Conservation (phyloP, 2,797 vertebrate genomes). For the Epinephelus coioides region DNA sequence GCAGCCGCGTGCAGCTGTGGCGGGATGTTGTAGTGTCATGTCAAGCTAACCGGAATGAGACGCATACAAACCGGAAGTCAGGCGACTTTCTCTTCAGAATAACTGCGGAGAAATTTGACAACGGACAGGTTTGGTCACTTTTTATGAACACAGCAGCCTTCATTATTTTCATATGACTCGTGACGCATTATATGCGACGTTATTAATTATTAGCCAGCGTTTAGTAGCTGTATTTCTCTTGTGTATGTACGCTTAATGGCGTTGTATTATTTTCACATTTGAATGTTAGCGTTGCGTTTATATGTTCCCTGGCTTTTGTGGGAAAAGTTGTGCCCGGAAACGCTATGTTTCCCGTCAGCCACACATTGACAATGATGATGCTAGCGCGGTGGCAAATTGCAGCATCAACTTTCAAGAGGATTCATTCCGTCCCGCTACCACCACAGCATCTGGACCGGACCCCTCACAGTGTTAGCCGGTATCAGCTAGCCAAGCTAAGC, state of each 20-base stretch:
- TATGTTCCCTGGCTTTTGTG: not conserved
- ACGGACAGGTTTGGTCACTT: not conserved
- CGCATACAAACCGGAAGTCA: not conserved
- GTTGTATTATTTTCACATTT: not conserved
- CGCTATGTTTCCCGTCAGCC: not conserved
- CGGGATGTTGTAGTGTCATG: conserved; percentile 5
- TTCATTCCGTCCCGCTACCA: conserved; percentile 14
- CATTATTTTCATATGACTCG: not conserved
- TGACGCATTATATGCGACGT: not conserved
- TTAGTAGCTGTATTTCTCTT: too few species aligned
- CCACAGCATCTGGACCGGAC: conserved; percentile 41
- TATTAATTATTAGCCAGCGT: too few species aligned
- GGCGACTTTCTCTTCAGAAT: not conserved
- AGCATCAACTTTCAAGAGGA: conserved; percentile 62
- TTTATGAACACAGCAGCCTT: not conserved
- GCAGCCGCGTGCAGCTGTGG: conserved; percentile 31
- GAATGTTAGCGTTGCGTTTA: too few species aligned
- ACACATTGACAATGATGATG: conserved; percentile 27
- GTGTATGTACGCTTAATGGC: too few species aligned
- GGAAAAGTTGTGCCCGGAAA: conserved; percentile 24
- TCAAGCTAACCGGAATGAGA: not conserved
- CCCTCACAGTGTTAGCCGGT: not conserved
- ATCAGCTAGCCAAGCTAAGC: not conserved
- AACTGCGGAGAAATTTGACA: not conserved
- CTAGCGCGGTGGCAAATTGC: conserved; percentile 47